A percentile compares a stretch with the other conserved stretches of the same genome.
Conservation (phyloP, 2,888 invertebrate genomes). For the Neocrepidodera transversa region DNA sequence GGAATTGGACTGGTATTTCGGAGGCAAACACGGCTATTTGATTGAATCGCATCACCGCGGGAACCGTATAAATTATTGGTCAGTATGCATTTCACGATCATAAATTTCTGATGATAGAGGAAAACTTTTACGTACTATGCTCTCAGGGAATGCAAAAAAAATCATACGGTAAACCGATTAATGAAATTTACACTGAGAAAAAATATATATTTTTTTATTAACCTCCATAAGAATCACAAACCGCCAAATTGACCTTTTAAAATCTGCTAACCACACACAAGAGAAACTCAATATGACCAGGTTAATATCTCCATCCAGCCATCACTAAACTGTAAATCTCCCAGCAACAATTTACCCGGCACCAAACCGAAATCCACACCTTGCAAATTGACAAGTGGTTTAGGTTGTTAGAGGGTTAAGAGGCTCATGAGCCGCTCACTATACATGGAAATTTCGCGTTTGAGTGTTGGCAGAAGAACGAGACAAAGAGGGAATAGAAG, state of each 20-base stretch:
- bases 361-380: slow-evolving; percentile 51
- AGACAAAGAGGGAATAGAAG: slow-evolving; percentile 50
- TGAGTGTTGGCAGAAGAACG: slow-evolving; percentile 52
- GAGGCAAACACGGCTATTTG: slow-evolving; percentile 56
- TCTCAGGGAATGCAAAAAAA: neutral
- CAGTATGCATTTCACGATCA: slow-evolving; percentile 7
- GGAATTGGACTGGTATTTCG: slow-evolving; percentile 53
- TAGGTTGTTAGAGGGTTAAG: slow-evolving; percentile 46
- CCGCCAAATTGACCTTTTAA: neutral
- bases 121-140: neutral
- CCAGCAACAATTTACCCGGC: slow-evolving; percentile 48
- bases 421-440: slow-evolving; percentile 49
- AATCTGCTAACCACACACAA: neutral
- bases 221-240: neutral
- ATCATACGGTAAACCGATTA: neutral
- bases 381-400: slow-evolving; percentile 55
- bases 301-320: slow-evolving; percentile 12
- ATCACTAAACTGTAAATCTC: slow-evolving; percentile 45
- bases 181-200: no score
- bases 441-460: slow-evolving; percentile 53
- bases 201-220: no score
- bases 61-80: slow-evolving; percentile 51
- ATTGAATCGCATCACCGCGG: slow-evolving; percentile 54
- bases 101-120: slow-evolving; percentile 7
- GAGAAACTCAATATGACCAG: slow-evolving; percentile 6